A percentile compares a stretch with the other conserved stretches of the same genome.
Conservation (phyloP, 2,113 vertebrate species). For the Lipophrys pholis region DNA sequence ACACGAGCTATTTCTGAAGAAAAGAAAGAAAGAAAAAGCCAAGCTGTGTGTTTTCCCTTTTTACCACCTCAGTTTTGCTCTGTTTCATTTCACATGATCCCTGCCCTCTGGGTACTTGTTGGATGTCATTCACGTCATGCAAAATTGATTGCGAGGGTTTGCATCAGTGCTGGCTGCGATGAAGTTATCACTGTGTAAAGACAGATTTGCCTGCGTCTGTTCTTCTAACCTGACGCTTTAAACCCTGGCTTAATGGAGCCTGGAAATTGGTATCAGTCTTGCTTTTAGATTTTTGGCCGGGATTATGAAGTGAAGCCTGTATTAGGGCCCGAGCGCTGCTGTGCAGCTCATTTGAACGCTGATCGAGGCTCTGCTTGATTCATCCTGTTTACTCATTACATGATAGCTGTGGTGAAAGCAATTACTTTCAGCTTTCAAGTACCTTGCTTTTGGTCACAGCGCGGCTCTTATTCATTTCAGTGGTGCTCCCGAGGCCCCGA, state of each 20-base stretch:
- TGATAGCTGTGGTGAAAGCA: slow-evolving; percentile 65
- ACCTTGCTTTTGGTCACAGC: slow-evolving; percentile 64
- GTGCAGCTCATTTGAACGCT: slow-evolving; percentile 51
- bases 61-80: slow-evolving; percentile 53
- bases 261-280: slow-evolving; percentile 26
- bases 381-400: slow-evolving; percentile 76
- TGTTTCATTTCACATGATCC: slow-evolving; percentile 51
- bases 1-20: slow-evolving; percentile 45
- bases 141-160: slow-evolving; percentile 61
- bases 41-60: slow-evolving; percentile 56
- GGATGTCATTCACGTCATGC: slow-evolving; percentile 58
- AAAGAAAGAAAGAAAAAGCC: slow-evolving; percentile 10
- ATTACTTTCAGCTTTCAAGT: slow-evolving; percentile 72
- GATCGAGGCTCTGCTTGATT: slow-evolving; percentile 51
- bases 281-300: slow-evolving; percentile 22
- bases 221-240: slow-evolving; percentile 21
- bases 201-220: slow-evolving; percentile 29
- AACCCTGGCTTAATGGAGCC: slow-evolving; percentile 13
- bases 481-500: slow-evolving; percentile 44
- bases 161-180: slow-evolving; percentile 43
- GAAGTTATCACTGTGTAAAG: slow-evolving; percentile 49
- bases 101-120: slow-evolving; percentile 60
- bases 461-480: slow-evolving; percentile 57
- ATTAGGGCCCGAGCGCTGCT: slow-evolving; percentile 33
- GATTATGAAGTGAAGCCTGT: slow-evolving; percentile 41